phyloP scores from a whole-genome alignment of 1,140 invertebrate genomes.

The Sitophilus oryzae region DNA sequence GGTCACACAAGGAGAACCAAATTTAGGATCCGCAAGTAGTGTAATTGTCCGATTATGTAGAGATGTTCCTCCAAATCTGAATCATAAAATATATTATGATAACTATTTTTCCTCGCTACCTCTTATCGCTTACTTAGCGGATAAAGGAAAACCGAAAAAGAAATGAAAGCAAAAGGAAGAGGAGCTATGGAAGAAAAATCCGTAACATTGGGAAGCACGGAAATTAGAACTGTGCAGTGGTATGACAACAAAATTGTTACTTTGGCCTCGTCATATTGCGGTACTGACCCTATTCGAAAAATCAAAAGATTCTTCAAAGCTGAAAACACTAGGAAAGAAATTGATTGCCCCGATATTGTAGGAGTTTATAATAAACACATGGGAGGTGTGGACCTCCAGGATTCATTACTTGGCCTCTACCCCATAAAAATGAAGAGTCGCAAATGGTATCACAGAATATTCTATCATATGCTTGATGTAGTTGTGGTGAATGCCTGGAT shows the following conservation, averaged over 20 bases:
- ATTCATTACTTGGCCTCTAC: constrained; percentile 44
- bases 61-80: no score
- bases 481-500: constrained; percentile 30
- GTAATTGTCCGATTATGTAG: no score
- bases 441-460: constrained; percentile 45
- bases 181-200: no score
- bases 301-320: constrained; percentile 40
- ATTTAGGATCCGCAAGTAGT: no score
- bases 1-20: no score
- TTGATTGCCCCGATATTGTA: constrained; percentile 45
- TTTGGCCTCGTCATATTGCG: constrained; percentile 42
- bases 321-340: constrained; percentile 37
- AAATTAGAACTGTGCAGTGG: constrained; percentile 21
- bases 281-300: constrained; percentile 36
- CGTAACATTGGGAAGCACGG: no score
- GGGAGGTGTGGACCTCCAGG: constrained; percentile 46
- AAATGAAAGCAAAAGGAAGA: no score
- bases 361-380: constrained; percentile 48
- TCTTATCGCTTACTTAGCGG: no score
- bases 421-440: constrained; percentile 41
- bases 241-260: constrained; percentile 18
- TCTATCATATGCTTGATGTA: constrained; percentile 46
- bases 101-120: no score
- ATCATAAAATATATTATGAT: no score
- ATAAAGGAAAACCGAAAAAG: no score